These are phyloP conservation scores for Tetraodon nigroviridis DNA, from an alignment of 2,113 vertebrate species.

Conservation along the genomic window DNA sequence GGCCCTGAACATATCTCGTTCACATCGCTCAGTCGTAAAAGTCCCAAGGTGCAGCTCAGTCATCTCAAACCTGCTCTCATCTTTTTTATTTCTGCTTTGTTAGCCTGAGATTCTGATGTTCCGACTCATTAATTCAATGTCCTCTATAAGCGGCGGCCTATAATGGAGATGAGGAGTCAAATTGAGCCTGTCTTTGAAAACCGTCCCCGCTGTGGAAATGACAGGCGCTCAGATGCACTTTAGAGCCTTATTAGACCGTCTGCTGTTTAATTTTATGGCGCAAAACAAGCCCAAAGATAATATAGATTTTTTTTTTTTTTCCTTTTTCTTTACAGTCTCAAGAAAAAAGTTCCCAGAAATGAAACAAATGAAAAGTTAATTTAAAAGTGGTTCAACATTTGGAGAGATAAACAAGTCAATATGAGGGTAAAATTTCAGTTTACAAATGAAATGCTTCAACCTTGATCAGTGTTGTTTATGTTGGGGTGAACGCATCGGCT, in stretches of 20 bases:
- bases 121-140: conserved; percentile 50
- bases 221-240: conserved; percentile 7
- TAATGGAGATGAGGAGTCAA: conserved; percentile 40
- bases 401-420: not conserved
- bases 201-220: conserved; percentile 13
- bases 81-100: conserved; percentile 36
- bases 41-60: conserved; percentile 33
- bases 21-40: conserved; percentile 26
- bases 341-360: not conserved
- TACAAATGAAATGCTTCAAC: not conserved
- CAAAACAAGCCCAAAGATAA: conserved; percentile 6
- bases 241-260: conserved; percentile 8
- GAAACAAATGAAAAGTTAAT: not conserved
- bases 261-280: not conserved
- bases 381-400: not conserved
- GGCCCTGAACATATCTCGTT: conserved; percentile 23
- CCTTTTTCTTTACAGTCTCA: not conserved
- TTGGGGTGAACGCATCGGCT: conserved; percentile 24
- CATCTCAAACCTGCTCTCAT: conserved; percentile 28
- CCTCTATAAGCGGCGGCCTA: conserved; percentile 19
- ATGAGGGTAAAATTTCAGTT: not conserved
- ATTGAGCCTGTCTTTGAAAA: conserved; percentile 30
- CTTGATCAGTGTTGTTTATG: conserved; percentile 16
- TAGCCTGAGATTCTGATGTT: conserved; percentile 48
- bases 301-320: not conserved